Conservation (phyloP, 2,113 vertebrate genomes). For the Mustela lutreola region DNA sequence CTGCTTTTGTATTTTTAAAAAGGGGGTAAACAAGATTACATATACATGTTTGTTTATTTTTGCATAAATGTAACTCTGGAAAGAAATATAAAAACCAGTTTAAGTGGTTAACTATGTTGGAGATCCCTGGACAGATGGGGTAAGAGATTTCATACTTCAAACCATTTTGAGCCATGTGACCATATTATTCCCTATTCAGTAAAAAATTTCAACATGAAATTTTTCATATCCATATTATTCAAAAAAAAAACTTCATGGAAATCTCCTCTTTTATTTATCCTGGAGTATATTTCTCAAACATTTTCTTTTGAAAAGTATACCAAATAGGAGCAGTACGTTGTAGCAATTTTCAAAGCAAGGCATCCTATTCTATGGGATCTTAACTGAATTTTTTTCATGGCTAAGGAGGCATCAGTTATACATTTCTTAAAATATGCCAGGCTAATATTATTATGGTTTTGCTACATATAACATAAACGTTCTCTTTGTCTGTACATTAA, state of each 20-base stretch:
- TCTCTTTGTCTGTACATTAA: constrained; percentile 37
- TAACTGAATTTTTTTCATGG: constrained; percentile 36
- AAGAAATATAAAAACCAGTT: not conserved
- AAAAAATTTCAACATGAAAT: constrained; percentile 42
- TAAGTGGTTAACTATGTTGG: not conserved
- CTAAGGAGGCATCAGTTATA: not conserved
- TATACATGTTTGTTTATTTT: not conserved
- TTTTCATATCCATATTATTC: constrained; percentile 23
- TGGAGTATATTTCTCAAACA: constrained; percentile 45
- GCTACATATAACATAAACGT: not conserved
- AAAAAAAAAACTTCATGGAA: constrained; percentile 34
- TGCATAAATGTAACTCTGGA: not conserved
- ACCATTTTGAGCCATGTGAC: constrained; percentile 38
- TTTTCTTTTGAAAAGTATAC: constrained; percentile 13
- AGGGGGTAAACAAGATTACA: not conserved
- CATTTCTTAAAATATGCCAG: constrained; percentile 31
- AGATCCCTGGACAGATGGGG: not conserved
- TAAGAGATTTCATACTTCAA: not conserved
- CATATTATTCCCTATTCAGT: constrained; percentile 50
- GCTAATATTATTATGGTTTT: constrained; percentile 43
- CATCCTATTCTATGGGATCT: not conserved
- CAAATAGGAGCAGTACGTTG: not conserved
- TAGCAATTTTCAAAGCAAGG: constrained; percentile 44
- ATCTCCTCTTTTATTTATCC: constrained; percentile 35
- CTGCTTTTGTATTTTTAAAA: constrained; percentile 10